Conservation (phyloP, 2,797 vertebrate species). For the Ceryle rudis region DNA sequence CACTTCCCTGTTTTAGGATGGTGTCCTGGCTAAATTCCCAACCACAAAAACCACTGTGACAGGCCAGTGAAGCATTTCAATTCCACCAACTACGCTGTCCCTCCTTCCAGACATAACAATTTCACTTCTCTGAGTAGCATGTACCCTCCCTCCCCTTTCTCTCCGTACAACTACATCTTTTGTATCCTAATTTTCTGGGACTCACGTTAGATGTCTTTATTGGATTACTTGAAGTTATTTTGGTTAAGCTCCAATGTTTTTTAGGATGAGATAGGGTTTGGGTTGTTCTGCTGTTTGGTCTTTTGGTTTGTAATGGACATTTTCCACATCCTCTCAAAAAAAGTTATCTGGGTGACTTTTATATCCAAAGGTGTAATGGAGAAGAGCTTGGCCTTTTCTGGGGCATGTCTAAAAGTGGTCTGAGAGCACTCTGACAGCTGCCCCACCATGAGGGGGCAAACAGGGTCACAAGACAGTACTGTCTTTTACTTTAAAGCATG, state of each 20-base stretch:
- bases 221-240: neutral
- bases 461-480: neutral
- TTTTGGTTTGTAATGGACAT: neutral
- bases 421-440: neutral
- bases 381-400: neutral
- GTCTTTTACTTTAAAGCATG: neutral
- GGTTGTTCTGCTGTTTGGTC: neutral
- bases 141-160: neutral
- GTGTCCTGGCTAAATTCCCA: neutral
- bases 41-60: neutral
- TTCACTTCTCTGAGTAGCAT: neutral
- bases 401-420: fast-evolving
- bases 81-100: neutral
- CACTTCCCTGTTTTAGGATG: fast-evolving
- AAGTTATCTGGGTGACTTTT: neutral
- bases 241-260: neutral
- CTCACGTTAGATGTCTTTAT: neutral
- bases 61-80: neutral
- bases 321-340: neutral
- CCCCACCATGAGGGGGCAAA: neutral
- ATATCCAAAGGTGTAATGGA: fast-evolving
- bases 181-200: fast-evolving
- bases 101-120: neutral
- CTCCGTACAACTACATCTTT: neutral
- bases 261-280: neutral